A percentile compares a stretch with the other conserved stretches of the same genome.
Evolutionary conservation across 2,888 invertebrate species (phyloP).

Genomic region (Vesta saturnalis): DNA sequence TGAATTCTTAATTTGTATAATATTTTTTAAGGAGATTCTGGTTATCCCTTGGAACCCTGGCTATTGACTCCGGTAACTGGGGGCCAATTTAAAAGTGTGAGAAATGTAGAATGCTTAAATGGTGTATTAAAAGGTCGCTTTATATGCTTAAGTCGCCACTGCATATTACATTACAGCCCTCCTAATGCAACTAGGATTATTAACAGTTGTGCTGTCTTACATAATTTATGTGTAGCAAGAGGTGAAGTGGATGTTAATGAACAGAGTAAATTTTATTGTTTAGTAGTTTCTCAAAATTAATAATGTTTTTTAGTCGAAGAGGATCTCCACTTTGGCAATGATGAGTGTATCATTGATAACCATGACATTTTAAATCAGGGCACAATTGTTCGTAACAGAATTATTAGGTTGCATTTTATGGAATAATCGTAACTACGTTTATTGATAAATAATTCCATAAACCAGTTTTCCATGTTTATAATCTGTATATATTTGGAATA

Average conservation of each 20-base stretch:
- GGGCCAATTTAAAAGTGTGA: background rate
- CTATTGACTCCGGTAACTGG: background rate
- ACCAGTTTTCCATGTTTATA: background rate
- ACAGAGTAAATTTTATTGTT: background rate
- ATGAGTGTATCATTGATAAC: background rate
- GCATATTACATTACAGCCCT: constrained; percentile 3
- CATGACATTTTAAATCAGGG: background rate
- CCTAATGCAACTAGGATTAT: background rate
- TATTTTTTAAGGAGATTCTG: constrained; percentile 4
- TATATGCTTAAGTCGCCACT: background rate
- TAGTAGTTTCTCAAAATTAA: constrained; percentile 2
- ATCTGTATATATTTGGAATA: background rate
- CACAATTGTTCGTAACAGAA: constrained; percentile 5
- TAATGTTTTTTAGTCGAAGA: background rate
- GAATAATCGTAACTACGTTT: background rate
- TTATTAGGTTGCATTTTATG: constrained; percentile 5
- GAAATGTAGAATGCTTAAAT: background rate
- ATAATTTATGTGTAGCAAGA: background rate
- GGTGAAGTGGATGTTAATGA: background rate
- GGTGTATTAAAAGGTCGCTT: background rate
- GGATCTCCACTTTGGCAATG: background rate
- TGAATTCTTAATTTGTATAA: background rate
- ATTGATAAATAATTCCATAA: background rate
- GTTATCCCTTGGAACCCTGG: background rate
- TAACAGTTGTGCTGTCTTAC: constrained; percentile 6